phyloP scores from a whole-genome alignment of 2,888 invertebrate species.

The Fissipunctia ypsillon region DNA sequence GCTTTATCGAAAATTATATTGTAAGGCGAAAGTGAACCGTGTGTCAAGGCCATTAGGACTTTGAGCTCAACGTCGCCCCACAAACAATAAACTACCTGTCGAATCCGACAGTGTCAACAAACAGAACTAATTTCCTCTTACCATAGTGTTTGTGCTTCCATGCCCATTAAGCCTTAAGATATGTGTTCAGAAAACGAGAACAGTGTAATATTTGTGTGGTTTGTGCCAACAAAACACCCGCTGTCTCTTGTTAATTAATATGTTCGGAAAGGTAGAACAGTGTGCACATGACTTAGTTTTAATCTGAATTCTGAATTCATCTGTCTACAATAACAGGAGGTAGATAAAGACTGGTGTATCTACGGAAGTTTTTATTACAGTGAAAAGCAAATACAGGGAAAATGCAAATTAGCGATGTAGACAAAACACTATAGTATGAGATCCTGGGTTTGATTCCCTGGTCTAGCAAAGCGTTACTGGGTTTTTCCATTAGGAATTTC shows the following conservation, averaged over 20 bases:
- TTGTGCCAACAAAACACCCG: conserved; percentile 50
- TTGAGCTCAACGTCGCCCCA: too few relatives aligned
- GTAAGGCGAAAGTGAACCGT: background rate
- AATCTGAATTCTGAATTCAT: conserved; percentile 78
- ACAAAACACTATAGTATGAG: too few relatives aligned
- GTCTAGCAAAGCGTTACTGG: too few relatives aligned
- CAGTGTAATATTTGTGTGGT: conserved; percentile 28
- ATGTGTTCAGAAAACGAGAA: conserved; percentile 18
- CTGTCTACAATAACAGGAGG: conserved; percentile 41
- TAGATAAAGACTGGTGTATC: background rate
- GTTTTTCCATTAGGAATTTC: background rate
- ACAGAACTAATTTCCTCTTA: conserved; percentile 23
- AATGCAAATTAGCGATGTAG: too few relatives aligned
- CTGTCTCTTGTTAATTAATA: conserved; percentile 68
- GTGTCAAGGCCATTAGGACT: background rate
- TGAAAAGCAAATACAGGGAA: background rate
- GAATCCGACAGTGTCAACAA: conserved; percentile 16
- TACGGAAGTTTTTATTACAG: background rate
- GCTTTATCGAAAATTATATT: background rate
- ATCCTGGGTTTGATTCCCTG: background rate
- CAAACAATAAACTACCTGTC: background rate
- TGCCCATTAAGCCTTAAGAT: background rate
- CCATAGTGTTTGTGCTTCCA: conserved; percentile 1
- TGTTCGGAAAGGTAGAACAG: conserved; percentile 50
- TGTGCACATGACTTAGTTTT: conserved; percentile 77